A percentile compares a stretch with the other conserved stretches of the same genome.
Conservation (phyloP, 2,888 invertebrate genomes). For the Keiferia lycopersicella region DNA sequence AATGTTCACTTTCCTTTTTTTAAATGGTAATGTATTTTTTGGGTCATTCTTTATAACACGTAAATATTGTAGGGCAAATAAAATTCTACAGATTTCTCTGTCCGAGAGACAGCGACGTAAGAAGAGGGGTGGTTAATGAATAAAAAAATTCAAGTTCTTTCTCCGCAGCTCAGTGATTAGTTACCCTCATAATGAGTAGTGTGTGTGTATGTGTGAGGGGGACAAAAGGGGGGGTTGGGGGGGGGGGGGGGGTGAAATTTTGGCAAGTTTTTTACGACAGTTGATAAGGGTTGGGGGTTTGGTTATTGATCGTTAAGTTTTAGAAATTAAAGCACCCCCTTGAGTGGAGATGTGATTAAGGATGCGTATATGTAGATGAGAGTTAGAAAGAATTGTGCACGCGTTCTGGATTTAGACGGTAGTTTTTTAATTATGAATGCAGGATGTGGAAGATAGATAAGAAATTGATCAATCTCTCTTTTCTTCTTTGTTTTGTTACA, state of each 20-base stretch:
- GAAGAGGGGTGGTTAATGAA: slow-evolving; percentile 81
- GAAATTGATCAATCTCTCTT: neutral
- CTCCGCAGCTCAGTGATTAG: slow-evolving; percentile 79
- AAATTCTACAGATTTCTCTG: slow-evolving; percentile 45
- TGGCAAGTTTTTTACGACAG: slow-evolving; percentile 64
- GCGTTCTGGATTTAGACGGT: neutral
- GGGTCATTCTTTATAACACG: no score
- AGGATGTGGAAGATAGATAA: neutral
- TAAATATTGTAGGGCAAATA: no score
- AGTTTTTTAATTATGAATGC: neutral
- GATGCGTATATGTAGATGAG: slow-evolving; percentile 7
- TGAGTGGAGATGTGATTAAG: slow-evolving; percentile 23
- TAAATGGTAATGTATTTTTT: no score
- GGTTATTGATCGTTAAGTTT: slow-evolving; percentile 50
- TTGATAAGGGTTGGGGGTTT: slow-evolving; percentile 67
- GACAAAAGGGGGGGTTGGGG: no score
- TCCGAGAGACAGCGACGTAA: slow-evolving; percentile 64
- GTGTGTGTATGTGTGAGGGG: slow-evolving; percentile 57
- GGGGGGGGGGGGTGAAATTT: slow-evolving; percentile 42
- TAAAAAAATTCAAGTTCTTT: slow-evolving; percentile 77
- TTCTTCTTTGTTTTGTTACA: no score
- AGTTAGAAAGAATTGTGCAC: neutral
- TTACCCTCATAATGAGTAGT: slow-evolving; percentile 79
- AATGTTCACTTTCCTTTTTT: no score
- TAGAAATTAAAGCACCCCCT: slow-evolving; percentile 22